Evolutionary conservation across 2,888 invertebrate species (phyloP).

Genomic region (Acleris sparsana): DNA sequence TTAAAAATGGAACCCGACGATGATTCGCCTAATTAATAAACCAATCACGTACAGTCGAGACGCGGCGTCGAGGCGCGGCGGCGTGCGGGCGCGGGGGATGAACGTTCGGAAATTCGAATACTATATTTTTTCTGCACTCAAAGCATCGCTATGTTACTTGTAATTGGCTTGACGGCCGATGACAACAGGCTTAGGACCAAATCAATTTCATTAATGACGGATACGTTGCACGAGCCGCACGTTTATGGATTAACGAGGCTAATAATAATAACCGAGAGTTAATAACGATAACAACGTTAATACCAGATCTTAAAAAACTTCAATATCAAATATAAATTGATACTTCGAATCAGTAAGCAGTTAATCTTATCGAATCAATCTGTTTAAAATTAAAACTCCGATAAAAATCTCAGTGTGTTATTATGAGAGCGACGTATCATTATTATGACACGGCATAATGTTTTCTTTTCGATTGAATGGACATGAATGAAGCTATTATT

Average conservation of each 20-base stretch:
- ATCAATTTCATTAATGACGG: conserved; percentile 61
- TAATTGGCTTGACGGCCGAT: conserved; percentile 78
- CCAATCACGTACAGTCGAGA: conserved; percentile 84
- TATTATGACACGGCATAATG: conserved; percentile 61
- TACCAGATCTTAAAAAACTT: conserved; percentile 23
- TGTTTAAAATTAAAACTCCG: conserved; percentile 59
- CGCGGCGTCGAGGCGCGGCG: conserved; percentile 81
- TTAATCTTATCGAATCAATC: conserved; percentile 62
- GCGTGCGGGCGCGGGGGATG: conserved; percentile 82
- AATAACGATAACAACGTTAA: conserved; percentile 2
- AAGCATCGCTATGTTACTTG: conserved; percentile 76
- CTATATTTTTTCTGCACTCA: conserved; percentile 79
- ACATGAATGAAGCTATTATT: conserved; percentile 60
- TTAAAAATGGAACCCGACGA: conserved; percentile 76
- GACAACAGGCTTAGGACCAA: conserved; percentile 69
- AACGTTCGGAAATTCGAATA: conserved; percentile 81
- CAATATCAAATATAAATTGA: conserved; percentile 42
- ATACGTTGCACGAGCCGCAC: conserved; percentile 19
- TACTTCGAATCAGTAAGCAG: conserved; percentile 40
- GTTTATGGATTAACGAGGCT: conserved; percentile 42
- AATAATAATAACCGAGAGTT: not conserved
- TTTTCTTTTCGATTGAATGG: conserved; percentile 62
- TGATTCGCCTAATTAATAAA: conserved; percentile 84
- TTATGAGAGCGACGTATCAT: conserved; percentile 58
- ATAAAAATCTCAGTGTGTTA: conserved; percentile 59